Base-by-base conservation (phyloP, 2,797 vertebrate species). In the Hippopotamyrus pictus region DNA sequence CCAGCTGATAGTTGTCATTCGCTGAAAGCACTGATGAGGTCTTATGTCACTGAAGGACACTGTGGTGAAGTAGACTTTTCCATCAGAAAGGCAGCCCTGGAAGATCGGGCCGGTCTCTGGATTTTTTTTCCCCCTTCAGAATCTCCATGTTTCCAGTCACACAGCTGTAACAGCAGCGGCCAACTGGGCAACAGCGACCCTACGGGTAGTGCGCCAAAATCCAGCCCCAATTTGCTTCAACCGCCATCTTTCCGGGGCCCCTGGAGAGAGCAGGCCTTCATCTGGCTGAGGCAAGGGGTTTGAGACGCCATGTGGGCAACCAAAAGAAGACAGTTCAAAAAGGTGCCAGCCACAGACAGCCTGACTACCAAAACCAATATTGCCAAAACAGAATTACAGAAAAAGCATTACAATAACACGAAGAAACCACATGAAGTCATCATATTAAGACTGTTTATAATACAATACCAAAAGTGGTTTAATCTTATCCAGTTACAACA, bases 131-230 rank as follows among this genome's bases (percentile, higher is more conserved):
- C 65, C 65, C 17, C 37, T 44, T n/a, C 41, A 82, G 17, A 82
- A 86, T 86, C 84, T 54, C 22, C 48, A 86, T 86, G 84, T 86
- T 54, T 86, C 84, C 84, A 86, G 48, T 82, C 41, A 82, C 41
- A 44, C 76, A 46, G 76, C 41, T n/a, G 76, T 46, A 82, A 46
- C 41, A 22, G 17, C 41, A 22, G 76, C 76, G 8, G 76, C 41
- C 76, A 82, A 41, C 14, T 76, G 69, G 14, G 69, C 33, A 76
- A 76, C 33, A 76, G 69, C 2, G 69, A 2, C 69, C 69, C 69
- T 37, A 11, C 5, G 33, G 69, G 14, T 76, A 76, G 6, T 3
- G 69, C 1, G 33, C 33, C 69, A 76, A 76, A 29, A 85, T 29
- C n/a, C 48, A 5, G 11, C 48, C 0, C n/a, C 25, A 22, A 50